Evolutionary conservation across 2,797 vertebrate genomes (phyloP).

Genomic region (Eidolon dupreanum): DNA sequence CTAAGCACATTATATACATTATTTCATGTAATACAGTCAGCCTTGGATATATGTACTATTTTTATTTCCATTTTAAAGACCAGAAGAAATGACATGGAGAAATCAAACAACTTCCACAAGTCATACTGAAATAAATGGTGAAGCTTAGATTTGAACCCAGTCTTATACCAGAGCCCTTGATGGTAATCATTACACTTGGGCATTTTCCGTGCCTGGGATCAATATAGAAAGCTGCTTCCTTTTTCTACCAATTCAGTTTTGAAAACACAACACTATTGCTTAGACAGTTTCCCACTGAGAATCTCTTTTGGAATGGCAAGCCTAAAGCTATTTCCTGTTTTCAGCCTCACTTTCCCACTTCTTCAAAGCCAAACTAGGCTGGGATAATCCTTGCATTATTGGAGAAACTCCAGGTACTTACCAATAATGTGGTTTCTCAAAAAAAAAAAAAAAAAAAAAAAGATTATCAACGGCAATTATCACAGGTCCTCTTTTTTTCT

Average conservation of each 20-base stretch:
- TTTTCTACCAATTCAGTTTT: constrained; percentile 12
- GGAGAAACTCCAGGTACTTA: constrained; percentile 76
- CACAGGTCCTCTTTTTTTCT: constrained; percentile 12
- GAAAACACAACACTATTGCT: not conserved
- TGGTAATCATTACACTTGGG: not conserved
- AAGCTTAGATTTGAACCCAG: constrained; percentile 27
- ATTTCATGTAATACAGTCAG: not conserved
- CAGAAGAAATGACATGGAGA: not conserved
- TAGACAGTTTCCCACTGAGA: not conserved
- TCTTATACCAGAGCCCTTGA: not conserved
- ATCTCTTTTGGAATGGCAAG: constrained; percentile 9
- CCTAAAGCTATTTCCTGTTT: constrained; percentile 34
- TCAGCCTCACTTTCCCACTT: not conserved
- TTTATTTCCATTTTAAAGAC: constrained; percentile 37
- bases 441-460: constrained; percentile 56
- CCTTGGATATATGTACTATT: not conserved
- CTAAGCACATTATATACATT: not conserved
- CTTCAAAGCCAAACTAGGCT: not conserved
- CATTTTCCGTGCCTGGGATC: not conserved
- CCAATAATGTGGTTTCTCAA: constrained; percentile 63
- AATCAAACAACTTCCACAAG: constrained; percentile 20
- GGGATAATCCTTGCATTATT: constrained; percentile 39
- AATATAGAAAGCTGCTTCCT: not conserved
- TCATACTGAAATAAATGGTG: not conserved
- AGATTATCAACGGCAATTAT: constrained; percentile 50